These are phyloP conservation scores for Corythornis madagascariensis DNA, from an alignment of 2,113 vertebrate species.

Conservation along the genomic window DNA sequence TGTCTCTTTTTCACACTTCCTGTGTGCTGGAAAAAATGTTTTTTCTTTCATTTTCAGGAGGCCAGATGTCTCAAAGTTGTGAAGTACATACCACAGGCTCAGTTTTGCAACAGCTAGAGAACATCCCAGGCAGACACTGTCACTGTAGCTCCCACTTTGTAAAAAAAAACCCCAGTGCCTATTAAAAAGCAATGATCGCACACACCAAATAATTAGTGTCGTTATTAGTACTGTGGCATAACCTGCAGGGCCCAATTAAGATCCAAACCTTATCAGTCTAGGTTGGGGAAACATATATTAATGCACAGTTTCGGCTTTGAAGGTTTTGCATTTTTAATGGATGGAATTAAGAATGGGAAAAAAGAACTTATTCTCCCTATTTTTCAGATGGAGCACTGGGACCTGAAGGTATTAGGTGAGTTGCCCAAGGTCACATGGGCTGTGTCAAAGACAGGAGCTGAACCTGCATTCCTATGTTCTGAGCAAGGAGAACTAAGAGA, in stretches of 20 bases:
- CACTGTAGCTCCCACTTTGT: background rate
- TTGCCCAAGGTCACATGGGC: background rate
- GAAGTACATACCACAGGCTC: background rate
- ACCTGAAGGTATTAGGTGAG: background rate
- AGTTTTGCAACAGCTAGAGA: background rate
- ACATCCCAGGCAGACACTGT: background rate
- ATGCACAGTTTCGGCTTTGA: background rate
- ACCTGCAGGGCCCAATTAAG: conserved; percentile 54
- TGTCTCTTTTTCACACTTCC: background rate
- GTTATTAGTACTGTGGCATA: conserved; percentile 29
- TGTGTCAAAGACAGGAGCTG: background rate
- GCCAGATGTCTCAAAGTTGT: background rate
- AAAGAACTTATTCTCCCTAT: conserved; percentile 3
- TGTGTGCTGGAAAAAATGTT: background rate
- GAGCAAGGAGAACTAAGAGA: background rate
- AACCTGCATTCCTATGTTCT: conserved; percentile 10
- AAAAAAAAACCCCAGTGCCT: background rate
- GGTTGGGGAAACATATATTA: conserved; percentile 21
- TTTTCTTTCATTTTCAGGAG: background rate
- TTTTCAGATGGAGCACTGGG: background rate
- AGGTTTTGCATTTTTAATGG: conserved; percentile 50
- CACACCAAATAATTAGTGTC: conserved; percentile 45
- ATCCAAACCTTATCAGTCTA: background rate
- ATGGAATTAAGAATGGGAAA: conserved; percentile 24
- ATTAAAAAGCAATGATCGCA: conserved; percentile 4